Base-by-base conservation (phyloP, 2,113 vertebrate species). In the Neotragus pygmaeus region DNA sequence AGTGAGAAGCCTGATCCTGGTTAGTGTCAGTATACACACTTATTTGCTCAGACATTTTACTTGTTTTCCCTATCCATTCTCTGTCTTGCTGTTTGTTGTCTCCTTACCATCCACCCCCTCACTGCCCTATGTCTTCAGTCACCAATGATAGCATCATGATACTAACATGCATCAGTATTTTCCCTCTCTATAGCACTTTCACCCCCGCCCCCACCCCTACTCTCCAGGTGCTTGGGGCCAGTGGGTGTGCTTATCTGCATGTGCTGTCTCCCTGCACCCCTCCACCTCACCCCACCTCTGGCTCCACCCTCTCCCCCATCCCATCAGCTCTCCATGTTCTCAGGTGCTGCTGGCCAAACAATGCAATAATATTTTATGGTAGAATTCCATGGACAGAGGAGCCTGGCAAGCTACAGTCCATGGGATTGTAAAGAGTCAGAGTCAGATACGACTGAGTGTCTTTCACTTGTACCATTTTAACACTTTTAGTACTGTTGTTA, bases 141-240 rank as follows among this genome's bases (percentile, higher is more conserved):
- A 17, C 28, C 7, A 28, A 1, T 2, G 7, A 5, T 25, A 64
- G 66, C 88, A 58, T 58, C 57, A 27, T 27, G 9, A 58, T 91
- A 25, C n/a, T 33, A 10, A 1, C 1, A 0, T 17, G 8, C 33
- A 2, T 16, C 27, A 17, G 0, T 27, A 5, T 15, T 70, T 15
- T 73, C 45, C 15, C 3, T 3, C 17, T 19, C 30, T 33, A 7
- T 60, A 7, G 51, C 36, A 3, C 28, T 0, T 10, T 36, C n/a
- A 23, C 66, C 6, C 58, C 0, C 27, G 2, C n/a, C 1, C 64
- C n/a, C 0, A 21, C 0, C 10, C 47, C 1, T 1, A 10, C 5
- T 1, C 28, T 3, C 27, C 1, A 5, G 16, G 15, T 15, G 7
- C 23, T 49, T 3, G 30, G 25, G 58, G 45, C 45, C 28, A 2